Conservation (phyloP, 2,113 vertebrate species). For the Halcyon senegalensis region DNA sequence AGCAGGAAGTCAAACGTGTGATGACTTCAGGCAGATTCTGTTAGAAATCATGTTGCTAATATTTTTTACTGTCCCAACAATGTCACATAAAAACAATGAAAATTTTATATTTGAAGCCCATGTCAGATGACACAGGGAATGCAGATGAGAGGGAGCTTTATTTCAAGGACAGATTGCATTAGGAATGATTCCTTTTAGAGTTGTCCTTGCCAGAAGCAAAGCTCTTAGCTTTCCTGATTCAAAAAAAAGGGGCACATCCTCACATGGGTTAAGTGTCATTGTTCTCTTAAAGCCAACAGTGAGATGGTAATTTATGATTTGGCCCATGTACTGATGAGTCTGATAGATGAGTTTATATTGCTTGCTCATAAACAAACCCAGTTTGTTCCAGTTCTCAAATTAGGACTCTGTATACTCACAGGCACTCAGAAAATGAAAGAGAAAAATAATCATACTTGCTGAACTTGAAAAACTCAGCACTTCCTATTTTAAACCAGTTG, state of each 20-base stretch:
- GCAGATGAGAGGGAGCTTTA: slow-evolving; percentile 63
- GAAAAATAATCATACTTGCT: slow-evolving; percentile 14
- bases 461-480: slow-evolving; percentile 32
- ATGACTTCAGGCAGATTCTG: slow-evolving; percentile 63
- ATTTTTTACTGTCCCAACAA: slow-evolving; percentile 37
- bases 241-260: slow-evolving; percentile 14
- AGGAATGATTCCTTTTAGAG: slow-evolving; percentile 46
- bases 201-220: slow-evolving; percentile 39
- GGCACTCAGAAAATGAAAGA: not conserved
- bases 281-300: not conserved
- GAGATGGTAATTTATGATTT: slow-evolving; percentile 35
- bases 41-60: slow-evolving; percentile 66
- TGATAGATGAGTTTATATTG: slow-evolving; percentile 23
- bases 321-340: slow-evolving; percentile 18
- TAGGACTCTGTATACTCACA: not conserved
- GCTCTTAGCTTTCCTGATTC: slow-evolving; percentile 51
- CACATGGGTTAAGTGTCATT: not conserved
- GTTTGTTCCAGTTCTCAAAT: slow-evolving; percentile 25
- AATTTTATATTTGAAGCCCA: slow-evolving; percentile 44
- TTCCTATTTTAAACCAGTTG: slow-evolving; percentile 43
- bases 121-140: not conserved
- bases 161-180: slow-evolving; percentile 69
- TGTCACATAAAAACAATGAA: slow-evolving; percentile 59
- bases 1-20: slow-evolving; percentile 71
- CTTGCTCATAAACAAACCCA: slow-evolving; percentile 26